Evolutionary conservation across 2,113 vertebrate genomes (phyloP).

Genomic region (Gallinago jamesoni): DNA sequence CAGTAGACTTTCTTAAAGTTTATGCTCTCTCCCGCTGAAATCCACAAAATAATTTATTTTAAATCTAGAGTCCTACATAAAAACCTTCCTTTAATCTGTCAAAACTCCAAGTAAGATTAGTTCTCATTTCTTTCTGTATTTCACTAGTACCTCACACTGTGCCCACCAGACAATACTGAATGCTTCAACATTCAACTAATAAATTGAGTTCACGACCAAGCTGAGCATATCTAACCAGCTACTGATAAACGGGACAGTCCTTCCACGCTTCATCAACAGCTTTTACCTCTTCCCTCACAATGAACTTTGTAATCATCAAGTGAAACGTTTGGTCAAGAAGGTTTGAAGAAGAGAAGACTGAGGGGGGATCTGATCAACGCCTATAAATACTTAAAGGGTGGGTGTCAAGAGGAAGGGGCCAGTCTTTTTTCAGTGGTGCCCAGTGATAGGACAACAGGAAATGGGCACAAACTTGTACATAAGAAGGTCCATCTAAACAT

Average conservation of each 20-base stretch:
- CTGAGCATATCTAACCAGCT: not conserved
- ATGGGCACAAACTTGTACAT: too few relatives aligned
- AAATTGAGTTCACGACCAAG: not conserved
- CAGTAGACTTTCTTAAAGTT: not conserved
- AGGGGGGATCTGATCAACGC: too few relatives aligned
- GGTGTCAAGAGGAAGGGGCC: too few relatives aligned
- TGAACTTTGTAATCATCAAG: not conserved
- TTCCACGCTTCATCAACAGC: not conserved
- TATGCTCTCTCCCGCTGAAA: not conserved
- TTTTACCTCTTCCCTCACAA: not conserved
- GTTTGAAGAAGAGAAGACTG: too few relatives aligned
- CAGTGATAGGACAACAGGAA: too few relatives aligned
- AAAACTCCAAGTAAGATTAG: not conserved
- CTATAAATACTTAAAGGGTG: too few relatives aligned
- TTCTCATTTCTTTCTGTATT: not conserved
- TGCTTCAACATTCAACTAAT: not conserved
- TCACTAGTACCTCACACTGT: not conserved
- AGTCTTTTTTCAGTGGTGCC: too few relatives aligned
- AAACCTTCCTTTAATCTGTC: not conserved
- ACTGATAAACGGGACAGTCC: fast-evolving
- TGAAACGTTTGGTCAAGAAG: not conserved
- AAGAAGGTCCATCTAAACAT: too few relatives aligned
- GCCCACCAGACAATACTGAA: not conserved
- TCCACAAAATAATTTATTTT: not conserved
- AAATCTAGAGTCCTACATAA: fast-evolving